phyloP scores from a whole-genome alignment of 2,797 vertebrate genomes.

The Falco berigora region DNA sequence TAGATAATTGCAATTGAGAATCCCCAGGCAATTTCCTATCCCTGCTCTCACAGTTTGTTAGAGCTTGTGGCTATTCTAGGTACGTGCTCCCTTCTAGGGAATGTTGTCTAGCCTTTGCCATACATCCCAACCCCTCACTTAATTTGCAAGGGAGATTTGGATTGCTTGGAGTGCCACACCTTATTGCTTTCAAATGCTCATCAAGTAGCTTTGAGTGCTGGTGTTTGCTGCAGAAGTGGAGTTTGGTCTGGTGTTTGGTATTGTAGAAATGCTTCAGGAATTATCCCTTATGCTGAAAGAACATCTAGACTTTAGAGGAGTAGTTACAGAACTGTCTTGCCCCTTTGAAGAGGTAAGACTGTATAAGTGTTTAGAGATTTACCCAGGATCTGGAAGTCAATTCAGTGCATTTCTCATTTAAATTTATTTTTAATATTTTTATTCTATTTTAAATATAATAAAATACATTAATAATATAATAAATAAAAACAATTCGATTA shows the following conservation, averaged over 20 bases:
- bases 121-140: not conserved
- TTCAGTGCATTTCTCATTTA: not conserved
- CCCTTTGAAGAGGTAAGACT: not conserved
- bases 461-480: too few species aligned
- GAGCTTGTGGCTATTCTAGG: not conserved
- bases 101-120: not conserved
- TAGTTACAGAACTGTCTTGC: not conserved
- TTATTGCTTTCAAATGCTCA: not conserved
- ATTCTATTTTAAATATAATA: too few species aligned
- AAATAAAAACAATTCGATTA: too few species aligned
- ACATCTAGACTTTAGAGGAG: not conserved
- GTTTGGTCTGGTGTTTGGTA: not conserved
- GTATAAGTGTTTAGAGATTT: not conserved
- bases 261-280: not conserved
- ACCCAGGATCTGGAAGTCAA: not conserved
- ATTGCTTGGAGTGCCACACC: not conserved
- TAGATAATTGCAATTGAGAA: not conserved
- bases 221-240: not conserved
- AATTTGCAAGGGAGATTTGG: not conserved
- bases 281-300: not conserved
- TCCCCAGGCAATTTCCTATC: not conserved
- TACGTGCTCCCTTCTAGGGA: not conserved
- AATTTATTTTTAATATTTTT: not conserved
- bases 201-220: not conserved
- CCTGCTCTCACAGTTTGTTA: not conserved